Percentiles rank a stretch among this genome's conserved stretches.
Conservation (phyloP, 2,888 invertebrate species). For the Cotesia congregata region DNA sequence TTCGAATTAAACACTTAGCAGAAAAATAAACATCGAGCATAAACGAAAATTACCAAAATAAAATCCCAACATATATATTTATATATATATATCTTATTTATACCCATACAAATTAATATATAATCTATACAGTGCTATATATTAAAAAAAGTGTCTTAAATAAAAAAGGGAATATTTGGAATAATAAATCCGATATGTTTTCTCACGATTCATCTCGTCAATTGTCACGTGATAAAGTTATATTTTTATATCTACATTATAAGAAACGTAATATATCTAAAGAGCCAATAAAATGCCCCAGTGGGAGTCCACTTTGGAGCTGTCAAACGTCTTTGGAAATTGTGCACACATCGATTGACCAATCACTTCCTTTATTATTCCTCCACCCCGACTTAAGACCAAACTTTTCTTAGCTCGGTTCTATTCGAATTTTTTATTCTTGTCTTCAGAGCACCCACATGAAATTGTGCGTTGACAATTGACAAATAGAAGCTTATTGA, state of each 20-base stretch:
- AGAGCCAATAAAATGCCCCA: slow-evolving; percentile 21
- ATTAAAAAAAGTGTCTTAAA: too few species aligned
- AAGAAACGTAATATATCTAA: neutral
- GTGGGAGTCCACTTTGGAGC: slow-evolving; percentile 33
- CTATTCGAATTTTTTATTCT: slow-evolving; percentile 15
- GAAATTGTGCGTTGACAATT: neutral
- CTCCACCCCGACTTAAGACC: slow-evolving; percentile 16
- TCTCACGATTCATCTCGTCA: neutral
- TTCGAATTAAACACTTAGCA: too few species aligned
- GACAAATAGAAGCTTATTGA: neutral
- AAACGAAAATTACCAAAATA: too few species aligned
- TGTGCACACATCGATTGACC: slow-evolving; percentile 29
- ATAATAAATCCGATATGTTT: neutral
- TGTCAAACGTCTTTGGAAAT: slow-evolving; percentile 10
- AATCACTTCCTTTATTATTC: slow-evolving; percentile 34
- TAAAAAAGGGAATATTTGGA: too few species aligned
- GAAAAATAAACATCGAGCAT: too few species aligned
- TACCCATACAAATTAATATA: too few species aligned
- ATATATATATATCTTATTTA: too few species aligned
- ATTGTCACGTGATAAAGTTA: neutral
- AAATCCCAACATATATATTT: too few species aligned
- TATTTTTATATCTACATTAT: neutral
- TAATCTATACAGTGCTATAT: too few species aligned
- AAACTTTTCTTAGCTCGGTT: neutral
- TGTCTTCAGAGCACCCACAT: neutral